These are phyloP conservation scores for Mobula birostris DNA, from an alignment of 2,113 vertebrate species.

Conservation along the genomic window DNA sequence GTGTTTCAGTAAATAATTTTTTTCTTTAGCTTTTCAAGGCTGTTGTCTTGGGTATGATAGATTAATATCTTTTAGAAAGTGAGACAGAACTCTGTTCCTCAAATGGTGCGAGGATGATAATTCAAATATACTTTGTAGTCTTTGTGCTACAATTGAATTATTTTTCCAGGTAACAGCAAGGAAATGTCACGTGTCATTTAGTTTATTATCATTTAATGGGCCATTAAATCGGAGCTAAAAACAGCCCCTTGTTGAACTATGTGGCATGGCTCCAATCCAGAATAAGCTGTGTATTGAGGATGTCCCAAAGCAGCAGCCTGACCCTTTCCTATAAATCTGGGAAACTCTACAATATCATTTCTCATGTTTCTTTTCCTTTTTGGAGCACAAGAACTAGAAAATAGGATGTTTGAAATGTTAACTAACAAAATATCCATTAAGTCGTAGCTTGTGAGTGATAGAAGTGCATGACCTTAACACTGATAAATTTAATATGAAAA, in stretches of 20 bases:
- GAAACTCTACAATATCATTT: constrained; percentile 38
- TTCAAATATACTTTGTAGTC: not conserved
- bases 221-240: not conserved
- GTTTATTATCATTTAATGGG: not conserved
- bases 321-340: constrained; percentile 42
- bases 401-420: not conserved
- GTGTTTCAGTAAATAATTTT: too few relatives aligned
- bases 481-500: too few relatives aligned
- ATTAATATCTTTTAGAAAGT: too few relatives aligned
- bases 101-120: not conserved
- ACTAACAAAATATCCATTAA: constrained; percentile 3
- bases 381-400: constrained; percentile 8
- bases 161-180: not conserved
- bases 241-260: not conserved
- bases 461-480: not conserved
- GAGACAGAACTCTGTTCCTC: not conserved
- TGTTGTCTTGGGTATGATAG: not conserved
- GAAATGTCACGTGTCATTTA: not conserved
- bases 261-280: constrained; percentile 43
- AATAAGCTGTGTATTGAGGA: constrained; percentile 43
- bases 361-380: constrained; percentile 43
- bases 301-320: constrained; percentile 42
- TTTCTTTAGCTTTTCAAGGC: not conserved
- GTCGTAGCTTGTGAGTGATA: not conserved
- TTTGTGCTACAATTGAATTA: not conserved